These are phyloP conservation scores for Lutraria rhynchaena DNA, from an alignment of 1,140 invertebrate genomes.

Conservation along the genomic window DNA sequence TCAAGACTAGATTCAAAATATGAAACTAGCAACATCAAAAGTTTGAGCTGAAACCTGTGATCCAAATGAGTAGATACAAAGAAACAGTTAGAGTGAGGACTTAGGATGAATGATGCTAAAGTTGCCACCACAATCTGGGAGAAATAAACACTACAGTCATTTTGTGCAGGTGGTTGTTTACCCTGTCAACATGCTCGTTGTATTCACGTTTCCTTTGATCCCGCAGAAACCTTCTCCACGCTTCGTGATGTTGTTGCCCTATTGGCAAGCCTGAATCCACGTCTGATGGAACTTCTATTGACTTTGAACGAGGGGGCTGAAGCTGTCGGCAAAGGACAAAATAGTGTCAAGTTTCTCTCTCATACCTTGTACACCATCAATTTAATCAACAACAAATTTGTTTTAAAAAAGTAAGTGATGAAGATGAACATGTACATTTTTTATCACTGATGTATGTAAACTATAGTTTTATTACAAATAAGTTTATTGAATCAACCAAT, in stretches of 20 bases:
- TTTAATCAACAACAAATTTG: too few species aligned
- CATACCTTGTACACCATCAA: too few species aligned
- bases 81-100: too few species aligned
- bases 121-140: constrained; percentile 2
- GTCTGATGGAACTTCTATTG: constrained; percentile 27
- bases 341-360: neutral
- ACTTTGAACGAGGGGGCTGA: constrained; percentile 25
- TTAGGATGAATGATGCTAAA: neutral
- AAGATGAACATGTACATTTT: too few species aligned
- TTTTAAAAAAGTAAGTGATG: too few species aligned
- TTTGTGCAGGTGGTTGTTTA: constrained; percentile 3
- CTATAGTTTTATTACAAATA: too few species aligned
- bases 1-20: too few species aligned
- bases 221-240: constrained; percentile 44
- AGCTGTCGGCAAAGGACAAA: constrained; percentile 30
- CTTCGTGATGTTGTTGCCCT: constrained; percentile 56
- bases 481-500: too few species aligned
- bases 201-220: constrained; percentile 54
- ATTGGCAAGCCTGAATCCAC: constrained; percentile 50
- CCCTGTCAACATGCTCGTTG: constrained; percentile 51
- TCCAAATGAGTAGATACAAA: too few species aligned
- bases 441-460: too few species aligned
- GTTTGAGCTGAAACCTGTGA: too few species aligned
- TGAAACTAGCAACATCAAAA: too few species aligned
- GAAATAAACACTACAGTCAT: neutral